Evolutionary conservation across 2,888 invertebrate genomes (phyloP).

Genomic region (Conus canariensis): DNA sequence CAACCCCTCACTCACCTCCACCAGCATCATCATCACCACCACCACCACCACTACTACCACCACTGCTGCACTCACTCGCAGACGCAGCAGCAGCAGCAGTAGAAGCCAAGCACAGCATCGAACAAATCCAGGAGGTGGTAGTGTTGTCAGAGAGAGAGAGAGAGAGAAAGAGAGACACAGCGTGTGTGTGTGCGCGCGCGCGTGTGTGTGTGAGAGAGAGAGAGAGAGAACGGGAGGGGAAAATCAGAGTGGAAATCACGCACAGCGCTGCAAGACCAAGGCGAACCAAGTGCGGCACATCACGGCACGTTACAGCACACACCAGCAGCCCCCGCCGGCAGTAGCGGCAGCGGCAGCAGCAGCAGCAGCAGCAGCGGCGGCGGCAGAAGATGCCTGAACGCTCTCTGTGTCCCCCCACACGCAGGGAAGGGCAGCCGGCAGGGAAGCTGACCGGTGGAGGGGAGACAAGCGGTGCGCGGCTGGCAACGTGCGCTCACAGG

Average conservation of each 20-base stretch:
- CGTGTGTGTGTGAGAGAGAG: background rate
- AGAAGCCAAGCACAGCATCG: background rate
- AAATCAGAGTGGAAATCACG: slow-evolving; percentile 35
- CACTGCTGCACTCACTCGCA: background rate
- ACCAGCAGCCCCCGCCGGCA: background rate
- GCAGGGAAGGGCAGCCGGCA: background rate
- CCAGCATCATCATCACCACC: background rate
- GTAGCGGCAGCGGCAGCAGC: background rate
- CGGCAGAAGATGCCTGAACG: slow-evolving; percentile 1
- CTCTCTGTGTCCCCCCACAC: background rate
- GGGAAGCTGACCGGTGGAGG: background rate
- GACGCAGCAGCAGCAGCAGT: background rate
- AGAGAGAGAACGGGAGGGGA: too few relatives aligned
- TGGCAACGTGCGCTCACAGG: background rate
- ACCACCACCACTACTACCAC: background rate
- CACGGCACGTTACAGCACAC: slow-evolving; percentile 19
- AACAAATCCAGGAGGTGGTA: background rate
- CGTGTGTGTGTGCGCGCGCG: background rate
- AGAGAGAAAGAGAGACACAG: background rate
- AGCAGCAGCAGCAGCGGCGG: background rate
- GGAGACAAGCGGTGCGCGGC: background rate
- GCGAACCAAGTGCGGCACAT: background rate
- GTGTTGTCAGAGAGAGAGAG: background rate
- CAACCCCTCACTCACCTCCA: background rate
- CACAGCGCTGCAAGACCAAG: slow-evolving; percentile 24